Conservation (phyloP, 2,797 vertebrate genomes). For the Semaprochilodus insignis region DNA sequence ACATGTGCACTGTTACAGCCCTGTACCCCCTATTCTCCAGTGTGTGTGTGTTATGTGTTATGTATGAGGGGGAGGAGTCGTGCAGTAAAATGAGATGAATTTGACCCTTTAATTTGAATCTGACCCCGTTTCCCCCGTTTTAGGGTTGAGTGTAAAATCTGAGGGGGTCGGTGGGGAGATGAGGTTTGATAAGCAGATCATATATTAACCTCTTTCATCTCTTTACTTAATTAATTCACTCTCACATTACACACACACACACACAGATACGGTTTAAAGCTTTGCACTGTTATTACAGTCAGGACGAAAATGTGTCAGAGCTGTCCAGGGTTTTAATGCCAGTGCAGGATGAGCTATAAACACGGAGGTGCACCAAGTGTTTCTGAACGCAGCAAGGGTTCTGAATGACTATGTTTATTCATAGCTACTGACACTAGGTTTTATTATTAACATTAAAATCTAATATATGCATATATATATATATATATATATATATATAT, state of each 20-base stretch:
- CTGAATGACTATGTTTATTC: too few relatives aligned
- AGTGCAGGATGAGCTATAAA: slow-evolving; percentile 76
- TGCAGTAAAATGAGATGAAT: slow-evolving; percentile 78
- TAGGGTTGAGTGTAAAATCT: slow-evolving; percentile 74
- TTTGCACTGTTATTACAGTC: slow-evolving; percentile 82
- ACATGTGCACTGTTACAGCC: neutral
- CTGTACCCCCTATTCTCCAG: neutral
- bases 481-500: too few relatives aligned
- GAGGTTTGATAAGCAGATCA: slow-evolving; percentile 71
- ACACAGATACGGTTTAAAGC: slow-evolving; percentile 63
- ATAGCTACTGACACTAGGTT: too few relatives aligned
- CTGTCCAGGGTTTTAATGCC: slow-evolving; percentile 81
- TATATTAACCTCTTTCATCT: slow-evolving; percentile 74
- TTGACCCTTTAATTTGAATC: slow-evolving; percentile 67
- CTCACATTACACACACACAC: slow-evolving; percentile 17
- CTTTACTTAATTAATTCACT: slow-evolving; percentile 79
- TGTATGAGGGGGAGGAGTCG: slow-evolving; percentile 54
- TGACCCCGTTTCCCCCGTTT: slow-evolving; percentile 67
- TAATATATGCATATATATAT: too few relatives aligned
- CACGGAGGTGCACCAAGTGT: slow-evolving; percentile 64
- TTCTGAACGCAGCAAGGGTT: slow-evolving; percentile 76
- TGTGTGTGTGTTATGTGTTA: slow-evolving; percentile 50
- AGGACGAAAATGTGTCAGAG: slow-evolving; percentile 75
- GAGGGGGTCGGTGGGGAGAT: slow-evolving; percentile 69
- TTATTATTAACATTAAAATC: too few relatives aligned